These are phyloP conservation scores for Papilio glaucus DNA, from an alignment of 1,140 invertebrate genomes.

Conservation along the genomic window DNA sequence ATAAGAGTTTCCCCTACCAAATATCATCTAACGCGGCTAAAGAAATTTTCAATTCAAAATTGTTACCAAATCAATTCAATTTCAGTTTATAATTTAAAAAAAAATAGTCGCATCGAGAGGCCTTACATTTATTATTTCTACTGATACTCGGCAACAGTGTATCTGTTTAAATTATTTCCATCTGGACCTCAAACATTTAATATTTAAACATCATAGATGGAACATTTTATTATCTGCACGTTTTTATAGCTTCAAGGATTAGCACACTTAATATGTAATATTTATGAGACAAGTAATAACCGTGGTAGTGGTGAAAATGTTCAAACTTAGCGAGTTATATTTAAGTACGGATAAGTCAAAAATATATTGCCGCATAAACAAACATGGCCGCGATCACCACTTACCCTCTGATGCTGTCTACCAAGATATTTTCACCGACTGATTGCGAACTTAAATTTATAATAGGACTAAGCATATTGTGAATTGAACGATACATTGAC, in stretches of 20 bases:
- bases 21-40: too few relatives aligned
- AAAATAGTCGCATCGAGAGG: too few relatives aligned
- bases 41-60: too few relatives aligned
- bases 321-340: background rate
- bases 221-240: background rate
- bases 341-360: conserved; percentile 20
- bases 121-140: background rate
- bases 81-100: too few relatives aligned
- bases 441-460: too few relatives aligned
- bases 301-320: conserved; percentile 22
- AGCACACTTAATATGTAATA: conserved; percentile 25
- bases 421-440: too few relatives aligned
- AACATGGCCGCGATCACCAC: background rate
- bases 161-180: background rate
- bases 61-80: too few relatives aligned
- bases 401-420: too few relatives aligned
- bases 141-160: background rate
- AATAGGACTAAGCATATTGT: too few relatives aligned
- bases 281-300: background rate
- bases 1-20: too few relatives aligned
- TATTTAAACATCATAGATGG: conserved; percentile 18
- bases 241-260: conserved; percentile 21
- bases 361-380: conserved; percentile 14
- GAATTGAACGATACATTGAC: too few relatives aligned
- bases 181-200: background rate